Evolutionary conservation across 1,140 invertebrate genomes (phyloP).

Genomic region (Coptotermes formosanus): DNA sequence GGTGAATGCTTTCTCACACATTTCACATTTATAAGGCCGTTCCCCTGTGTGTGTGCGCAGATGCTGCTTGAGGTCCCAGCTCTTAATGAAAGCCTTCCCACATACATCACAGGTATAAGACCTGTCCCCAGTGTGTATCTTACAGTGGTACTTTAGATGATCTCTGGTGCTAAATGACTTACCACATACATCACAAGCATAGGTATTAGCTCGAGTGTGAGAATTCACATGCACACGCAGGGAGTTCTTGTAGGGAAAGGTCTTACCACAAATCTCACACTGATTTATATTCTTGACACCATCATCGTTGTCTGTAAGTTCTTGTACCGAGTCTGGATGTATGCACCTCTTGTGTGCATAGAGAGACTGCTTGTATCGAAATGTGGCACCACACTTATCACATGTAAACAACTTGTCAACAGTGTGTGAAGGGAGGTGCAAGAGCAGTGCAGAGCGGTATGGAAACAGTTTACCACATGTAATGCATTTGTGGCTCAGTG

Average conservation of each 20-base stretch:
- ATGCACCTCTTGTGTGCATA: slow-evolving; percentile 46
- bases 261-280: slow-evolving; percentile 50
- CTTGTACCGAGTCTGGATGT: slow-evolving; percentile 34
- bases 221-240: slow-evolving; percentile 45
- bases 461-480: slow-evolving; percentile 43
- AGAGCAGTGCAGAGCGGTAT: slow-evolving; percentile 45
- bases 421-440: slow-evolving; percentile 43
- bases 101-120: slow-evolving; percentile 63
- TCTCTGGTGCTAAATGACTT: slow-evolving; percentile 63
- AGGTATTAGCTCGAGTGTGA: slow-evolving; percentile 49
- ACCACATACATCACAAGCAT: slow-evolving; percentile 37
- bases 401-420: slow-evolving; percentile 39
- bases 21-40: slow-evolving; percentile 64
- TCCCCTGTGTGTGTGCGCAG: slow-evolving; percentile 60
- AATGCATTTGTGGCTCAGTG: slow-evolving; percentile 40
- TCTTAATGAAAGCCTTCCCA: slow-evolving; percentile 52
- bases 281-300: slow-evolving; percentile 44
- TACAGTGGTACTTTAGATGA: slow-evolving; percentile 62
- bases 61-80: slow-evolving; percentile 38
- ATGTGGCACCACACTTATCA: slow-evolving; percentile 56
- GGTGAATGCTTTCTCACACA: slow-evolving; percentile 67
- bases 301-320: neutral
- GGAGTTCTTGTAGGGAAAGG: slow-evolving; percentile 44
- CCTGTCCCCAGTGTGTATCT: slow-evolving; percentile 73
- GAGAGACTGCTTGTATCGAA: slow-evolving; percentile 51